These are phyloP conservation scores for Scaptomyza flava DNA, from an alignment of 2,888 invertebrate species.

Conservation along the genomic window DNA sequence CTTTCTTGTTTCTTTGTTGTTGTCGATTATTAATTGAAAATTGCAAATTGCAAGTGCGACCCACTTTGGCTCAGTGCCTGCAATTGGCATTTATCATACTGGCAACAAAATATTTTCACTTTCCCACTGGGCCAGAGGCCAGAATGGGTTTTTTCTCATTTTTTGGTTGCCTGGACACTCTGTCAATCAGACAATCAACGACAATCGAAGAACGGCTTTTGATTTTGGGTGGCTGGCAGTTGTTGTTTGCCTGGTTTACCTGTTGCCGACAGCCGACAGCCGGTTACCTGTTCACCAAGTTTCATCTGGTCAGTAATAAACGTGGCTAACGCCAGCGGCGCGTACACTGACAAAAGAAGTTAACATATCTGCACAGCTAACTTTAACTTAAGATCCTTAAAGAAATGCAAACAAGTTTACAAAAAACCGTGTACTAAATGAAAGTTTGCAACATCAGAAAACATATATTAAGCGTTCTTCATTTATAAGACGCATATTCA, in stretches of 20 bases:
- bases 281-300: conserved; percentile 51
- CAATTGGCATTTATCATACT: conserved; percentile 69
- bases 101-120: conserved; percentile 67
- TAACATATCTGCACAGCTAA: neutral
- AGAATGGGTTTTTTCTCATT: neutral
- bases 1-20: conserved; percentile 12
- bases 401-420: too few relatives aligned
- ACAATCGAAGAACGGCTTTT: conserved; percentile 49
- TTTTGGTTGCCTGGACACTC: conserved; percentile 25
- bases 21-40: conserved; percentile 49
- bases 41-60: conserved; percentile 74
- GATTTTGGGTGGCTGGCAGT: conserved; percentile 54
- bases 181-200: conserved; percentile 42
- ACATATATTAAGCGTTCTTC: too few relatives aligned
- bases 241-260: conserved; percentile 18
- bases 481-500: too few relatives aligned
- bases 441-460: too few relatives aligned
- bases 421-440: too few relatives aligned
- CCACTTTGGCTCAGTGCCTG: conserved; percentile 53
- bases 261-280: conserved; percentile 29
- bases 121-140: conserved; percentile 62
- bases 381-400: neutral
- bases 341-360: neutral
- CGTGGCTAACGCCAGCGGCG: conserved; percentile 35
- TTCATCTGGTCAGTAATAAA: conserved; percentile 42